Base-by-base conservation (phyloP, 53 echinoderm and acorn worm genomes). In the Actinopyga echinites region DNA sequence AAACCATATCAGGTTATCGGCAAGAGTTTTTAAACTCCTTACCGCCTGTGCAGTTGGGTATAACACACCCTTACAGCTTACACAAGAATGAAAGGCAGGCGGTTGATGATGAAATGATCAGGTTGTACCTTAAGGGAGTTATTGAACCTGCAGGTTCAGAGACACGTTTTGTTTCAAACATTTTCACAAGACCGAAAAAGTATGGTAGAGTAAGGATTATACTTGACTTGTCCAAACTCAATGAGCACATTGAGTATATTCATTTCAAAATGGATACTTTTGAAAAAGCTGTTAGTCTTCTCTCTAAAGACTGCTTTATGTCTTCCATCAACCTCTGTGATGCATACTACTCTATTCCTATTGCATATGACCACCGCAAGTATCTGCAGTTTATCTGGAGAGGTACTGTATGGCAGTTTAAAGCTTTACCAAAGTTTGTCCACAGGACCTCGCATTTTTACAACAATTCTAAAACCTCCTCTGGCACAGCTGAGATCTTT, bases 321-420 rank as follows among this genome's bases (percentile, higher is more conserved):
- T 64, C 86, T 8, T 86, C 86, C 24, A 83, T 92, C 32, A 86
- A 92, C 49, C 89, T 92, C 31, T 86, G 68, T 24, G 89, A 89
- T 33, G 92, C 92, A 1, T 92, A 92, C 56, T 86, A 83, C 58
- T 69, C 83, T 40, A 73, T 92, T 0, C 92, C 92, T 30, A 75
- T 91, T 57, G 65, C 75, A 12, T 13, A 29, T 28, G 79, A 57
- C 5, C 45, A 57, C 25, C 61, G 87, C 8, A 87, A 91, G 56
- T 91, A 68, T 65, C 53, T 91, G 6, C 52, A 65, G 59, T 91
- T 91, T 62, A 19, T 87, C 15, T 91, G 87, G 91, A 21, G 83
- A 20, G 73, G 37, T 34, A 22, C 57, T 54, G 20, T 56, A 20
- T 91, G 62, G 38, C 86, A 83, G 26, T 90, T 82, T 24, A 82